Percentiles rank a stretch among this genome's conserved stretches.
Conservation (phyloP, 2,797 vertebrate genomes). For the Sitta carolinensis region DNA sequence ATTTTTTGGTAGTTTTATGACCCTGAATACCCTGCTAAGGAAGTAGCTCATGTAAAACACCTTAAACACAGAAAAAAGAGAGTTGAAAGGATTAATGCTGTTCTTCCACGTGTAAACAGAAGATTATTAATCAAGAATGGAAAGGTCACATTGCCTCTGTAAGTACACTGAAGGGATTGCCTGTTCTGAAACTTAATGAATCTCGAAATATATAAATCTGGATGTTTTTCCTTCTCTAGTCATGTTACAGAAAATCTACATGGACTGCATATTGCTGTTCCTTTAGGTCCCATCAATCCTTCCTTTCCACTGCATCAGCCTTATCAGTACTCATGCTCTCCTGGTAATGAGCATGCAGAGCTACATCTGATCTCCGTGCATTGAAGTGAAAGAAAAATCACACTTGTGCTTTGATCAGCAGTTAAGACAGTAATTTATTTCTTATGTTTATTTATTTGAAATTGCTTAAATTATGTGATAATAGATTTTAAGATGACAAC, state of each 20-base stretch:
- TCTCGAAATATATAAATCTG: neutral
- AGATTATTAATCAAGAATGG: slow-evolving; percentile 9
- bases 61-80: neutral
- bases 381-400: neutral
- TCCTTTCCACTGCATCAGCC: neutral
- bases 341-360: neutral
- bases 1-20: neutral
- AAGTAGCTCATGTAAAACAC: neutral
- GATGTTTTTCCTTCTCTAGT: neutral
- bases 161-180: neutral
- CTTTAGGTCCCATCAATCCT: neutral
- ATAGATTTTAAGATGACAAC: neutral
- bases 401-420: neutral
- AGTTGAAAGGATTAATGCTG: neutral
- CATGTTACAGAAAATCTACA: neutral
- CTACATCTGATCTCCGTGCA: neutral
- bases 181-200: neutral
- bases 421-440: neutral
- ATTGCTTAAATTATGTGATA: neutral
- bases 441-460: neutral
- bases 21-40: neutral
- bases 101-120: slow-evolving; percentile 14
- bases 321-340: neutral
- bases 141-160: slow-evolving; percentile 20
- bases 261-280: neutral